phyloP scores from a whole-genome alignment of 2,888 invertebrate species.

The Fragum sueziense region DNA sequence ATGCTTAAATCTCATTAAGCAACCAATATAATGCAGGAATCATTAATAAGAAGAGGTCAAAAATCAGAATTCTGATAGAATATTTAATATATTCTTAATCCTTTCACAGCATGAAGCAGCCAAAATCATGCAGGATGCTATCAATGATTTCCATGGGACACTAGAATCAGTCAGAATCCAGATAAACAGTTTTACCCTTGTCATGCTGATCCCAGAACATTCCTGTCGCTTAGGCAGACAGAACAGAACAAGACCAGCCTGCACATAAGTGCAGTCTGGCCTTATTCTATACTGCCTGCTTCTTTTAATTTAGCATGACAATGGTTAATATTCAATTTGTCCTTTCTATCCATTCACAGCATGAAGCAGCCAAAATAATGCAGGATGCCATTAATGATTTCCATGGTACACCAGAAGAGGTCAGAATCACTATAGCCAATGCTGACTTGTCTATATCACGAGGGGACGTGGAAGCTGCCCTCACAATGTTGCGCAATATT shows the following conservation, averaged over 20 bases:
- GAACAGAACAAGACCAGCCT: no score
- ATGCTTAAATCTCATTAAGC: no score
- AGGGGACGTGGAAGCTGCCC: slow-evolving; percentile 91
- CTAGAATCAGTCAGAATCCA: slow-evolving; percentile 92
- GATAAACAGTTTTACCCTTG: slow-evolving; percentile 91
- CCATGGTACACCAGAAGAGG: slow-evolving; percentile 92
- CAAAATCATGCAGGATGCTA: slow-evolving; percentile 89
- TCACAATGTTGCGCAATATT: slow-evolving; percentile 90
- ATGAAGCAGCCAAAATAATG: slow-evolving; percentile 92
- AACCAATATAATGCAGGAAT: no score
- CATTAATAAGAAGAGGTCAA: no score
- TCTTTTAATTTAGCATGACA: no score
- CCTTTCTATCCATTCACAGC: slow-evolving; percentile 70
- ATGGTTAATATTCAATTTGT: no score
- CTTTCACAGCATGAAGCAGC: slow-evolving; percentile 90
- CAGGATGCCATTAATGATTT: slow-evolving; percentile 85
- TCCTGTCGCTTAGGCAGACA: no score
- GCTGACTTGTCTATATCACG: slow-evolving; percentile 92
- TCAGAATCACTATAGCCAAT: slow-evolving; percentile 91
- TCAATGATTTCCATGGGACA: slow-evolving; percentile 86
- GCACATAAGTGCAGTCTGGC: no score
- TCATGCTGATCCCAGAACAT: no score
- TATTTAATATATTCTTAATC: no score
- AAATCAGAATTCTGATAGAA: no score
- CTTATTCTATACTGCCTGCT: no score